These are phyloP conservation scores for Ataeniobius toweri DNA, from an alignment of 2,797 vertebrate genomes.

Conservation along the genomic window DNA sequence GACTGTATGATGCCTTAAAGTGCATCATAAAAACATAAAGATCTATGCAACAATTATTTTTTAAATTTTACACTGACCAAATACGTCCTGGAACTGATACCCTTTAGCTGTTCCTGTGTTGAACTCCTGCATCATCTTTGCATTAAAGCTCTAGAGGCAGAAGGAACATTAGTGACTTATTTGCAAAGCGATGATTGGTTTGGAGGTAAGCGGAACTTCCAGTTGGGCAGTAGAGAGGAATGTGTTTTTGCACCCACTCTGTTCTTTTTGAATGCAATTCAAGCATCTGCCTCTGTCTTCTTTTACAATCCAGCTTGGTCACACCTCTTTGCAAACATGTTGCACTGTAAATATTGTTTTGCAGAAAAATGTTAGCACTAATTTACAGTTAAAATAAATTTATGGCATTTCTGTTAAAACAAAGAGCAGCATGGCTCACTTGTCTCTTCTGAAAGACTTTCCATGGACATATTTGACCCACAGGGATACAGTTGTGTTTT, in stretches of 20 bases:
- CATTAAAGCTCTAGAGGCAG: conserved; percentile 1
- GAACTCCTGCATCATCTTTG: not conserved
- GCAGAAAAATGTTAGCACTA: not conserved
- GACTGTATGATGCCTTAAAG: too few species aligned
- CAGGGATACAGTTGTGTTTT: conserved; percentile 53
- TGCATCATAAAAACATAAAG: too few species aligned
- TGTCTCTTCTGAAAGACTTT: conserved; percentile 25
- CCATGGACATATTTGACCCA: conserved; percentile 30
- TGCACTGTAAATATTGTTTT: not conserved
- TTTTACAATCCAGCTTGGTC: not conserved
- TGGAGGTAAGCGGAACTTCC: not conserved
- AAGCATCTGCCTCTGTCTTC: not conserved
- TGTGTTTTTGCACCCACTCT: not conserved
- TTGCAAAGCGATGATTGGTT: conserved; percentile 7
- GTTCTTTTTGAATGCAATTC: conserved; percentile 4
- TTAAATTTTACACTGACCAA: too few species aligned
- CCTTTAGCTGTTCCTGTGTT: not conserved
- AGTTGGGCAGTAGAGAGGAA: not conserved
- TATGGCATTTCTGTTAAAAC: conserved; percentile 5
- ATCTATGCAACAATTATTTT: too few species aligned
- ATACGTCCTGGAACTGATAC: not conserved
- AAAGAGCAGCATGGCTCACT: conserved; percentile 32
- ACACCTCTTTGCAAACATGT: not conserved
- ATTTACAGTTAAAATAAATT: not conserved
- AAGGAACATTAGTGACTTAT: conserved; percentile 4